A percentile compares a stretch with the other conserved stretches of the same genome.
These are phyloP conservation scores for Hipparchia sbordonii DNA, from an alignment of 2,888 invertebrate genomes.

Conservation along the genomic window DNA sequence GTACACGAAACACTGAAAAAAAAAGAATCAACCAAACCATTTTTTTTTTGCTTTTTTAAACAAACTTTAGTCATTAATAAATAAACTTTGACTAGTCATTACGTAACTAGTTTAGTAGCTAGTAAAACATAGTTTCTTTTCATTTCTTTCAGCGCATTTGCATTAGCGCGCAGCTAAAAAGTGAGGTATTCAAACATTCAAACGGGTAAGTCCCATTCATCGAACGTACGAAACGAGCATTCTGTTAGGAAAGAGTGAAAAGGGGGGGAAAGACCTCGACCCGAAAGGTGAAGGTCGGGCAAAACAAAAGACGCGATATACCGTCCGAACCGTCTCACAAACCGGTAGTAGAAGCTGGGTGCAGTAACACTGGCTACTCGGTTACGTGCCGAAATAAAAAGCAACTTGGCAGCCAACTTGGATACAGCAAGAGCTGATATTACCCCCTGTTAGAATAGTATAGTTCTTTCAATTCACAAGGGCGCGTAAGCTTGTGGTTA, in stretches of 20 bases:
- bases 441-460: constrained; percentile 11
- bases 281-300: constrained; percentile 64
- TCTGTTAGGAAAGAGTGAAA: constrained; percentile 41
- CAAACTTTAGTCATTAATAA: no score
- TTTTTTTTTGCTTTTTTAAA: no score
- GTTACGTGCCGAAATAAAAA: constrained; percentile 64
- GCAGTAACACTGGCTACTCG: constrained; percentile 65
- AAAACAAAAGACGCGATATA: constrained; percentile 52
- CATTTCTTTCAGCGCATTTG: background rate
- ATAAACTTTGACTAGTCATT: no score
- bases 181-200: background rate
- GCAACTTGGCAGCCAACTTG: constrained; percentile 38
- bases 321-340: constrained; percentile 46
- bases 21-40: no score
- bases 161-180: background rate
- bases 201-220: constrained; percentile 20
- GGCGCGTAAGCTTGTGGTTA: no score
- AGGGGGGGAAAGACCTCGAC: constrained; percentile 44
- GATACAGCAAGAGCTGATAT: constrained; percentile 54
- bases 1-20: background rate
- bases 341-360: constrained; percentile 47
- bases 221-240: constrained; percentile 21
- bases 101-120: no score
- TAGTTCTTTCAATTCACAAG: no score
- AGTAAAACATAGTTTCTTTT: no score